These are phyloP conservation scores for Brachionus sp. DNA, from an alignment of 1,140 invertebrate species.

Conservation along the genomic window DNA sequence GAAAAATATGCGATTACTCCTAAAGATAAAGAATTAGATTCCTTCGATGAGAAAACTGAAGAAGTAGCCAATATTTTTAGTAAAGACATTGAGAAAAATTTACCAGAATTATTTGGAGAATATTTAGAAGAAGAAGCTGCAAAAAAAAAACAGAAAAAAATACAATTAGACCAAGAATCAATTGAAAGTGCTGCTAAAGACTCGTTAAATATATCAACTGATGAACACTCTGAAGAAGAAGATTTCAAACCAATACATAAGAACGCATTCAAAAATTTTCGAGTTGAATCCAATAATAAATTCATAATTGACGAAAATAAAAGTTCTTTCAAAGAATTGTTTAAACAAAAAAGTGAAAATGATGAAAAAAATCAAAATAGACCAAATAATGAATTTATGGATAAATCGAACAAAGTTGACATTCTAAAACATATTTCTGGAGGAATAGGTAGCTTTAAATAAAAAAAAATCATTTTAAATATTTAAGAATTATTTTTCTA, in stretches of 20 bases:
- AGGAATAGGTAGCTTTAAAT: background rate
- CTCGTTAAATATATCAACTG: background rate
- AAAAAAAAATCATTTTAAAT: background rate
- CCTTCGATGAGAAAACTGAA: background rate
- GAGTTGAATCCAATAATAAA: background rate
- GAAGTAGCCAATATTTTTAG: conserved; percentile 19
- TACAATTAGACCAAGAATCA: background rate
- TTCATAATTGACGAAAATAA: background rate
- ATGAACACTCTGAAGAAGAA: background rate
- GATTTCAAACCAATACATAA: conserved; percentile 30
- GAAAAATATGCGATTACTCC: background rate
- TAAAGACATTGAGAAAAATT: conserved; percentile 9
- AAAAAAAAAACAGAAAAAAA: background rate
- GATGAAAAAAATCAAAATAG: background rate
- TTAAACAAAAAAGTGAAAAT: background rate
- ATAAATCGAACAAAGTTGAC: background rate
- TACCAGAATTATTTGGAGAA: conserved; percentile 12
- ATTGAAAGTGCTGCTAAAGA: background rate
- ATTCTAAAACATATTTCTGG: background rate
- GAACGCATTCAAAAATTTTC: conserved; percentile 39
- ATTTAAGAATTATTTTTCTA: background rate
- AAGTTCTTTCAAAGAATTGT: background rate
- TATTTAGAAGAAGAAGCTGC: background rate
- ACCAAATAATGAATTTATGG: background rate
- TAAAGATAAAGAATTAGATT: background rate